Base-by-base conservation (phyloP, 2,113 vertebrate genomes). In the Sialia sialis region DNA sequence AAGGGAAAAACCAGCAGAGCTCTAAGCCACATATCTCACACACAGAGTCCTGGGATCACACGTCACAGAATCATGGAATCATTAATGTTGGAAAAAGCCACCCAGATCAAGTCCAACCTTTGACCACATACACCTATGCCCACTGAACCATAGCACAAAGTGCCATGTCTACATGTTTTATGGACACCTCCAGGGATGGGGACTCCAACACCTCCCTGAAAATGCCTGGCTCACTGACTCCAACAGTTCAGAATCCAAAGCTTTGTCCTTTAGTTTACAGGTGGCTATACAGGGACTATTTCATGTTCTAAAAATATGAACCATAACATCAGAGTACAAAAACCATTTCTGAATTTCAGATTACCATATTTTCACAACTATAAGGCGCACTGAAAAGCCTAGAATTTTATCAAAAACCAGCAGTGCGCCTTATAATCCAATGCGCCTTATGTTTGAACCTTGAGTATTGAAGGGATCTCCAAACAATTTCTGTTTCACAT, bases 121-220 rank as follows among this genome's bases (percentile, higher is more conserved):
- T 38, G 26, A 27, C 9, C 22, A 7, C 27, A 12, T 3, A 3
- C 18, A 27, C 5, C 10, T 44, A 8, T 4, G 14, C 5, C 5
- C 63, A 60, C 32, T 6, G 60, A 60, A 27, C 9, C 4, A 18
- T 2, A 13, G 10, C n/a, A 22, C 58, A 11, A 17, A 63, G 27
- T 38, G n/a, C 7, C n/a, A 16, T 17, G 14, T 17, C 34, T 30
- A 1, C 17, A 13, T 1, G 8, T 2, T 8, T 32, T 52, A 6
- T 87, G 55, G 56, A 11, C 16, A 30, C 4, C 19, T 70, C 29
- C 34, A 55, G 56, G 13, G 10, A 15, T 10, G 34, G 7, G 7
- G 1, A 25, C 20, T 41, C n/a, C 56, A 78, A 0, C 16, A 39
- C n/a, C 0, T 0, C 55, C n/a, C 29, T 25, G 34, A 39, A 11